A percentile compares a stretch with the other conserved stretches of the same genome.
These are phyloP conservation scores for Lates calcarifer DNA, from an alignment of 2,113 vertebrate genomes.

Conservation along the genomic window DNA sequence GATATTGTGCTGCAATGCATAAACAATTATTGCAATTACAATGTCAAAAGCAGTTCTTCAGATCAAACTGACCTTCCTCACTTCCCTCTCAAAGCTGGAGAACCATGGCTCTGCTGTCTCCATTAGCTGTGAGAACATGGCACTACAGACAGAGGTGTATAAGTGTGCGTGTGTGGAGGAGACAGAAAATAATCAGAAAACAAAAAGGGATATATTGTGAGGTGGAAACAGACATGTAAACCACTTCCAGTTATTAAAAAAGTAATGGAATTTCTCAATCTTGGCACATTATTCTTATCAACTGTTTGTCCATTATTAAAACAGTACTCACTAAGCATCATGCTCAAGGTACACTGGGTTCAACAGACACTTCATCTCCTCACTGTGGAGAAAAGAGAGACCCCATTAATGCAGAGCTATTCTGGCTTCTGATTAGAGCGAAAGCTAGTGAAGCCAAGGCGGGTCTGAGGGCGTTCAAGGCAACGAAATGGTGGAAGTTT, in stretches of 20 bases:
- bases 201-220: background rate
- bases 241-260: background rate
- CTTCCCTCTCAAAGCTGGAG: constrained; percentile 86
- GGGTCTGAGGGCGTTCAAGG: background rate
- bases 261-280: background rate
- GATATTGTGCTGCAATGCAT: background rate
- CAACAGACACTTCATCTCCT: constrained; percentile 95
- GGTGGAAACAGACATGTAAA: background rate
- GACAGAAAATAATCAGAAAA: background rate
- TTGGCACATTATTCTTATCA: background rate
- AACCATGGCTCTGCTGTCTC: constrained; percentile 88
- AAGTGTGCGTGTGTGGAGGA: background rate
- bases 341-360: constrained; percentile 95
- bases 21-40: constrained; percentile 11
- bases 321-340: constrained; percentile 96
- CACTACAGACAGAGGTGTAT: constrained; percentile 59
- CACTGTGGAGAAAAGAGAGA: constrained; percentile 84
- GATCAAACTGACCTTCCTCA: constrained; percentile 80
- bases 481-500: background rate
- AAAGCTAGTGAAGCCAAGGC: too few species aligned
- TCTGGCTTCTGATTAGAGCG: background rate
- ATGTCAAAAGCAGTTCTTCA: background rate
- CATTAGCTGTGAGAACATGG: constrained; percentile 87
- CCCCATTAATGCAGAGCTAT: background rate
- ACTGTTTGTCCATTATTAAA: background rate